Conservation (phyloP, 2,113 vertebrate genomes). For the Seriola rivoliana region DNA sequence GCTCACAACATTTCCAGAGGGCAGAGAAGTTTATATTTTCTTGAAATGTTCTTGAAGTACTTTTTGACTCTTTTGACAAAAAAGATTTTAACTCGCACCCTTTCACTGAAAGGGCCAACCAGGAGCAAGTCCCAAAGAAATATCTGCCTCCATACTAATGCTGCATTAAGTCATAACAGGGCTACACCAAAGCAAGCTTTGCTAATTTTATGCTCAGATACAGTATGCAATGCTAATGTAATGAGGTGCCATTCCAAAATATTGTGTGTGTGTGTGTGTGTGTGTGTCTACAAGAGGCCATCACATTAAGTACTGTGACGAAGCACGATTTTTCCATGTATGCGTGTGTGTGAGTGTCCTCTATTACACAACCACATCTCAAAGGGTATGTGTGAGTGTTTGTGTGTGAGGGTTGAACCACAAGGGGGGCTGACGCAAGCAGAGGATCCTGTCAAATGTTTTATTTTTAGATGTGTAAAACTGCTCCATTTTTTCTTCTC, state of each 20-base stretch:
- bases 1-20: constrained; percentile 50
- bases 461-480: constrained; percentile 82
- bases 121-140: constrained; percentile 31
- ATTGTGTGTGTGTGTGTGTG: neutral
- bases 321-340: constrained; percentile 12
- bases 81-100: constrained; percentile 45
- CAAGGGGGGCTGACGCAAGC: constrained; percentile 67
- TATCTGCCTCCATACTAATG: constrained; percentile 19
- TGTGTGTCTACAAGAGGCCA: neutral
- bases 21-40: constrained; percentile 53
- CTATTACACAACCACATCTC: constrained; percentile 63
- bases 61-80: constrained; percentile 28
- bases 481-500: constrained; percentile 70
- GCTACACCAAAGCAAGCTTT: neutral
- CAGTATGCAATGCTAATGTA: neutral
- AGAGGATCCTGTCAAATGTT: constrained; percentile 76
- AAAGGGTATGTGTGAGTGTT: constrained; percentile 44
- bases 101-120: constrained; percentile 30
- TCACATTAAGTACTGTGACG: constrained; percentile 21
- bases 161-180: constrained; percentile 21
- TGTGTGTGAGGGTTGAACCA: constrained; percentile 60
- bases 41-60: constrained; percentile 33
- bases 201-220: constrained; percentile 13
- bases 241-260: constrained; percentile 17
- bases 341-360: constrained; percentile 18